Conservation (phyloP, 2,113 vertebrate species). For the Bambusicola thoracicus region DNA sequence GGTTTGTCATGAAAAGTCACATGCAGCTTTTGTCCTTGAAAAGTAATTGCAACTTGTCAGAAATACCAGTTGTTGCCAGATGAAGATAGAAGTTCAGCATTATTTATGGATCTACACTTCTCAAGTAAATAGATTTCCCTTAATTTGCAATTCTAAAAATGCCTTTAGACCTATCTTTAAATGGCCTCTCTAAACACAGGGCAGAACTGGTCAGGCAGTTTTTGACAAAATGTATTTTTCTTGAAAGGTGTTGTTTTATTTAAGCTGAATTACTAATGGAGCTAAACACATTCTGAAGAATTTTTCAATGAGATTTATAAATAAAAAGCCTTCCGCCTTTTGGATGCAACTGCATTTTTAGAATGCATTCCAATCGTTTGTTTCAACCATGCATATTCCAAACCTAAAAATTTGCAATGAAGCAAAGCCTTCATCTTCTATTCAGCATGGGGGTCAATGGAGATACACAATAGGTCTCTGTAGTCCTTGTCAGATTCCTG, state of each 20-base stretch:
- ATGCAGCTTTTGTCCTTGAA: conserved; percentile 24
- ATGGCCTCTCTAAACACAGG: neutral
- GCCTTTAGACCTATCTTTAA: conserved; percentile 38
- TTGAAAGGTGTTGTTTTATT: neutral
- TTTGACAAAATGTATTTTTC: conserved; percentile 28
- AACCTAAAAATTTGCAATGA: neutral
- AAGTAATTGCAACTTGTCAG: conserved; percentile 28
- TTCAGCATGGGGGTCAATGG: neutral
- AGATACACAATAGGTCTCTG: neutral
- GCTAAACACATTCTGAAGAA: neutral
- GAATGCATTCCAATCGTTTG: neutral
- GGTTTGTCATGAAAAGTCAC: neutral
- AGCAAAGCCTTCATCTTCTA: neutral
- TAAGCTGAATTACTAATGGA: neutral
- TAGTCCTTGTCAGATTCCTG: neutral
- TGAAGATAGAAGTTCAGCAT: conserved; percentile 15
- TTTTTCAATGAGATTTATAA: neutral
- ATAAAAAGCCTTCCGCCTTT: neutral
- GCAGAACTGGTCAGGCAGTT: neutral
- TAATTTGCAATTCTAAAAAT: conserved; percentile 45
- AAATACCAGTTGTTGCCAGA: conserved; percentile 13
- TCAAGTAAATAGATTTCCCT: conserved; percentile 46
- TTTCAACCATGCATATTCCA: neutral
- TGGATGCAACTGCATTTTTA: neutral
- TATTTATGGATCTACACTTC: conserved; percentile 2